Base-by-base conservation (phyloP, 2,113 vertebrate species). In the Axis porcinus region DNA sequence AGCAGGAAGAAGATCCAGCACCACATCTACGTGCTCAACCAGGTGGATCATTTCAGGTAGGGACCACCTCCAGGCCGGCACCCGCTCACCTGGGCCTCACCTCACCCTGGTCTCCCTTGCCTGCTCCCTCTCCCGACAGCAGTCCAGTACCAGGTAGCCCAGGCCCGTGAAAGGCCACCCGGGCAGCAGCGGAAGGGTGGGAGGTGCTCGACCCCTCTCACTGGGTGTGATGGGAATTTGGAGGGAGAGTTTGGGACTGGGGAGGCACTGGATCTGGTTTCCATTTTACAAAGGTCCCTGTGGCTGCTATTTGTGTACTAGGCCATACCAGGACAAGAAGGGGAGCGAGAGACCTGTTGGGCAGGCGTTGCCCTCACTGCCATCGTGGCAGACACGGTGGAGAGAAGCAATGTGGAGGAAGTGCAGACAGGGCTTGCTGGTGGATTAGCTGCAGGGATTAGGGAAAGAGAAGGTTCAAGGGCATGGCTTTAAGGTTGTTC, bases 31-130 rank as follows among this genome's bases (percentile, higher is more conserved):
- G 94, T 99, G 95, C 98, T 99, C 98, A 99, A 99, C 99, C 99
- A 99, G 98, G 99, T 99, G 98, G 99, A 99, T 95, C 99, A 99
- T 89, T 99, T 99, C 98, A 99, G 99, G 99, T 99, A 98, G 97
- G 97, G 57, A 10, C 45, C 14, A 0, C 50, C 45, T 13, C 19
- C 57, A 17, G 16, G 57, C 16, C 2, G 1, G 45, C 3, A 0
- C 47, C 25, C 3, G 2, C 5, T 23, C 36, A 17, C 30, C 17
- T 12, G 3, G 6, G 30, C 43, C 40, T 81, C 13, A 4, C 74
- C 43, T 27, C 25, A 55, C 43, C 83, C 9, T 0, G 33, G 60
- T 19, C 14, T 28, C 14, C 9, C 30, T 84, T 2, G 15, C 88
- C 13, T 55, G 43, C 58, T 28, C 23, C 67, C 50, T 67, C 70